Evolutionary conservation across 2,888 invertebrate species (phyloP), one percentile per base, ranked within the genome.

Genomic region (Euproctis similis): DNA sequence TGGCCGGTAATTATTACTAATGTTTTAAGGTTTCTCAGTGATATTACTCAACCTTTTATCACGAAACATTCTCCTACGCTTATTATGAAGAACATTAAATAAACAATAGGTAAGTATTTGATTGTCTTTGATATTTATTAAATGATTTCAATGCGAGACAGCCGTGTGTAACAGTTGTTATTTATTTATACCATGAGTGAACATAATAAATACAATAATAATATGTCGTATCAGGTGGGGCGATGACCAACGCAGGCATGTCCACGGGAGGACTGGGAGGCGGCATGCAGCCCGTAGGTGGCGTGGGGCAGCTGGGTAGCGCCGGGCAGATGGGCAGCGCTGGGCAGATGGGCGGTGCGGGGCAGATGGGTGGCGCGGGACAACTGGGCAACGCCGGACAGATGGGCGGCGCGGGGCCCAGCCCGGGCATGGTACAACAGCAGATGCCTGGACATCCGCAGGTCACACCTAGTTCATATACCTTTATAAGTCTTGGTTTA

Each of bases 381-480:
- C 28, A 17, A 8, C 50, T 57, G 28, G 58, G 53, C 26, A 58
- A 45, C 31, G 49, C 49, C 43, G 58, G 46, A 14, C 50, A 32
- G 33, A 46, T 51, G 55, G 29, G 46, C 17, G 55, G 52, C 2
- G 52, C 48, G 1, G 53, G 53, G 9, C 41, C 53, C 31, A 26
- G 31, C 8, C 59, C 63, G 47, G 47, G 53, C 12, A 63, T 68
- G 61, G 61, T 66, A 29, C 73, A 70, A 44, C 53, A 58, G 19
- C 86, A 76, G 36, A 56, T 62, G 61, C 75, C 77, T 38, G 81
- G 80, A 35, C 75, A 76, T 29, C 70, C 71, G 10, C 76, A 68
- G 54, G 67, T 65, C n/a, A n/a, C n/a, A n/a, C n/a, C n/a, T n/a
- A n/a, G n/a, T n/a, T n/a, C n/a, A n/a, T n/a, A n/a, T n/a, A n/a